Evolutionary conservation across 2,113 vertebrate species (phyloP).

Genomic region (Melanerpes formicivorus): DNA sequence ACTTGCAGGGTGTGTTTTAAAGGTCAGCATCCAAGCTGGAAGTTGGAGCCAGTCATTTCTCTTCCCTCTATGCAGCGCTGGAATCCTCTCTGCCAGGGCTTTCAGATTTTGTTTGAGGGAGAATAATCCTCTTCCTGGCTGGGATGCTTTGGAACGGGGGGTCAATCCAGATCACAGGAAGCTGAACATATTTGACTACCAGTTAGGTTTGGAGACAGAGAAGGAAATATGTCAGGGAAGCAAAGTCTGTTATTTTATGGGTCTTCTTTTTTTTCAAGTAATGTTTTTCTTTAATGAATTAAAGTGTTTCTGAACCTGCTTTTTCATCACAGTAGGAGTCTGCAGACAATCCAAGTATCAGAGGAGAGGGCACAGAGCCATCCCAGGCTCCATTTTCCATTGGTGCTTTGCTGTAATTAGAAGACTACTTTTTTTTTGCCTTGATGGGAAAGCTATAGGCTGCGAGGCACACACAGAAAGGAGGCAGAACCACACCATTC

Average conservation of each 20-base stretch:
- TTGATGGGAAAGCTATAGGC: constrained; percentile 36
- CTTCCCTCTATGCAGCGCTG: neutral
- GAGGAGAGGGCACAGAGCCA: constrained; percentile 35
- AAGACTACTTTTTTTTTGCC: constrained; percentile 19
- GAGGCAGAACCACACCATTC: neutral
- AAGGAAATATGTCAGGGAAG: neutral
- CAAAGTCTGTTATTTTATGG: neutral
- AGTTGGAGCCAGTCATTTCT: neutral
- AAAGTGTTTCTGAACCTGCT: constrained; percentile 25
- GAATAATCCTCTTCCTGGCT: neutral
- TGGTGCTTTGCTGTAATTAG: constrained; percentile 61
- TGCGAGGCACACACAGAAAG: neutral
- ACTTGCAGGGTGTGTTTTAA: neutral
- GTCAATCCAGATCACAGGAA: neutral
- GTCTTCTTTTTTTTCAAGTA: neutral
- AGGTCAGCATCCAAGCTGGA: neutral
- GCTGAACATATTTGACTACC: neutral
- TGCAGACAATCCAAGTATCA: constrained; percentile 1
- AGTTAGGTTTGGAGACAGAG: neutral
- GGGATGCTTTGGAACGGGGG: neutral
- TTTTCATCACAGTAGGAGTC: neutral
- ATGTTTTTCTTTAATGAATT: constrained; percentile 60
- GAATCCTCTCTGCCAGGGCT: neutral
- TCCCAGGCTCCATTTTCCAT: constrained; percentile 23
- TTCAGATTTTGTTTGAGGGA: neutral